Conservation (phyloP, 2,888 invertebrate genomes). For the Rotaria socialis region DNA sequence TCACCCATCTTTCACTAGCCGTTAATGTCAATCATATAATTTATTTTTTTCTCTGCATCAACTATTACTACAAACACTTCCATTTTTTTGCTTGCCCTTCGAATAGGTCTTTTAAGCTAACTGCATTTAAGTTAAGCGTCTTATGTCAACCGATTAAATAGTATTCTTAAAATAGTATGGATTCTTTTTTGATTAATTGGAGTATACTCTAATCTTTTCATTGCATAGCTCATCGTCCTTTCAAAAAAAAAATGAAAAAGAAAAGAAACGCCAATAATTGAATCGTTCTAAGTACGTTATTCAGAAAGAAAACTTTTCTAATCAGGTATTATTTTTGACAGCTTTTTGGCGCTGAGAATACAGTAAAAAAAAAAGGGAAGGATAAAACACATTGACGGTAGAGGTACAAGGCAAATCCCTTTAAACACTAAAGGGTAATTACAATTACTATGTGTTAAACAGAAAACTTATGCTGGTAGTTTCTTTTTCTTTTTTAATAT, state of each 20-base stretch:
- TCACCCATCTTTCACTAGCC: background rate
- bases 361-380: background rate
- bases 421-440: background rate
- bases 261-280: background rate
- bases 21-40: constrained; percentile 26
- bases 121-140: background rate
- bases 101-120: background rate
- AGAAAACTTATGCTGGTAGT: background rate
- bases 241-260: background rate
- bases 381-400: too few species aligned
- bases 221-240: background rate
- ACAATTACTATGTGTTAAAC: background rate
- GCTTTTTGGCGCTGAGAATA: background rate
- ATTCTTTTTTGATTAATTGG: background rate
- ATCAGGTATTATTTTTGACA: background rate
- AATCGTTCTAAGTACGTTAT: background rate
- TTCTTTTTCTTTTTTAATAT: background rate
- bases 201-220: background rate
- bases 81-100: background rate
- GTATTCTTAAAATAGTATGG: background rate
- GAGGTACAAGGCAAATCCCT: too few species aligned
- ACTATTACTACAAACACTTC: background rate
- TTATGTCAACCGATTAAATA: background rate
- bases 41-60: background rate
- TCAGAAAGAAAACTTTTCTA: background rate